Base-by-base conservation (phyloP, 2,888 invertebrate genomes). In the Pocota personata region DNA sequence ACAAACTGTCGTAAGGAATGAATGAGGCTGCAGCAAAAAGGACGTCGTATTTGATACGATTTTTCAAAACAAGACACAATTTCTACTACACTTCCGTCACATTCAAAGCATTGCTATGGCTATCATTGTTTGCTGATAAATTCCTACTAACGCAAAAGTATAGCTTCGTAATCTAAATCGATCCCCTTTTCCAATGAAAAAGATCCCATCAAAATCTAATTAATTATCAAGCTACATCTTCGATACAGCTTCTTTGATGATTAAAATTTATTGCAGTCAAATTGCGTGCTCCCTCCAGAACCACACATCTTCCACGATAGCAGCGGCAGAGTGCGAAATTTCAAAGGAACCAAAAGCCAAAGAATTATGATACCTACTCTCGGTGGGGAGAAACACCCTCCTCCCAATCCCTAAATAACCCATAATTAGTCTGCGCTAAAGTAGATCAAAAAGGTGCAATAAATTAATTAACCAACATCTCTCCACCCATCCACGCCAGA, bases 381-480 rank as follows among this genome's bases (percentile, higher is more conserved):
- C 24, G 37, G 16, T 37, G 52, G 43, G 24, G 35, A 35, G 46
- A 37, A 67, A 10, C 48, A 32, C 50, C 14, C 77, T 48, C 30
- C 58, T 48, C 50, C 46, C 55, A 30, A 14, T 82, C 58, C 50
- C 62, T 77, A 78, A 72, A 71, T 71, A 77, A 72, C 72, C 82
- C 83, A 73, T 79, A 79, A 79, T 79, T 83, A 73, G 79, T 60
- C 62, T 79, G 79, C 32, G 73, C 83, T 79, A 83, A 83, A 83
- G 79, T 83, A 83, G 83, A 83, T 79, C 83, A 83, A 83, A 83
- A 83, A 83, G 83, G 83, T 83, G 83, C 73, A 79, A 83, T 83
- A 83, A 83, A 83, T 83, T 83, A 72, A 83, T 83, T 83, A 79
- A 79, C 46, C 72, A 73, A 62, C 55, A 67, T 73, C 48, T 48